Evolutionary conservation across 2,113 vertebrate species (phyloP).

Genomic region (Peromyscus maniculatus): DNA sequence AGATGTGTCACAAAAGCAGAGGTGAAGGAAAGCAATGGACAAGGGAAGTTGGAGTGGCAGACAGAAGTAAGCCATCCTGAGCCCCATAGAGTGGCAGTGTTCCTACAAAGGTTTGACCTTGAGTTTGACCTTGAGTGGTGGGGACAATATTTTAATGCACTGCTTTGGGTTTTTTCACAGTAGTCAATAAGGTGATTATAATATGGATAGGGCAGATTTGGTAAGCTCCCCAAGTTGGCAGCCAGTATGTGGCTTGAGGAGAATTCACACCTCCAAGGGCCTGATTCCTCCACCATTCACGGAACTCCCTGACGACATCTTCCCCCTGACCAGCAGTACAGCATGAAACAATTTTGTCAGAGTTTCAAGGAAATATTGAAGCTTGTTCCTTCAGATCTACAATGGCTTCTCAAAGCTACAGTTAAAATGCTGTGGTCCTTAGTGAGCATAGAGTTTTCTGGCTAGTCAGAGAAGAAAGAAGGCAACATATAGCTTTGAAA

Average conservation of each 20-base stretch:
- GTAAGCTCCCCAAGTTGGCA: neutral
- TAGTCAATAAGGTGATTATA: neutral
- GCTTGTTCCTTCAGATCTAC: neutral
- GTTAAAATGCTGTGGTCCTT: neutral
- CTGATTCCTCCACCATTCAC: neutral
- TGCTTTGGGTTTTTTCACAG: neutral
- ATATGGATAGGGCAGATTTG: neutral
- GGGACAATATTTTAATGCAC: neutral
- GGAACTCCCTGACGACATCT: neutral
- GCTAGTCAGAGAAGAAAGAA: neutral
- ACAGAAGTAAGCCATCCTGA: neutral
- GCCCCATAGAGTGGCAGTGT: neutral
- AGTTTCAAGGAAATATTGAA: neutral
- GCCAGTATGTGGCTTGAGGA: neutral
- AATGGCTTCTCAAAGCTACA: neutral
- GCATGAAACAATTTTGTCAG: neutral
- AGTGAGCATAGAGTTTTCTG: neutral
- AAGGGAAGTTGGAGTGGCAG: accelerated
- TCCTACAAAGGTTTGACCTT: neutral
- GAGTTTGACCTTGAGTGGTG: neutral
- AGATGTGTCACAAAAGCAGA: neutral
- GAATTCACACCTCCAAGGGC: neutral
- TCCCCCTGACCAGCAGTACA: neutral
- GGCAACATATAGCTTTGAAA: neutral
- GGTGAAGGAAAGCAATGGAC: no score